Percentiles rank a stretch among this genome's conserved stretches.
These are phyloP conservation scores for Coptodon rendalli DNA, from an alignment of 2,113 vertebrate species.

Conservation along the genomic window DNA sequence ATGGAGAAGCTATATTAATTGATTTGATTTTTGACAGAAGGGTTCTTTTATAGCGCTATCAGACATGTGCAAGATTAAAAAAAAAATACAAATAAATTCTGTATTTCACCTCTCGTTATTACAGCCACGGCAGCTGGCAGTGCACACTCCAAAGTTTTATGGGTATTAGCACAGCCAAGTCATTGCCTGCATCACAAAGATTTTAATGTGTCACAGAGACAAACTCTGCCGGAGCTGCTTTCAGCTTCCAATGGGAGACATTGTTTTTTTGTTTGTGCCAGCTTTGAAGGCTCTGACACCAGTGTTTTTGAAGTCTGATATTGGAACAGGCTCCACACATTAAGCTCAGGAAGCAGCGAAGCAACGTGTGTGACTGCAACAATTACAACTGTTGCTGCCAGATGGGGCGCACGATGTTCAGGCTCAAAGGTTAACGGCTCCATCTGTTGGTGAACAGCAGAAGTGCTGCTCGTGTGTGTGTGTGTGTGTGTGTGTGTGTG, in stretches of 20 bases:
- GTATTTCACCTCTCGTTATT: not conserved
- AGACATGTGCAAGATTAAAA: not conserved
- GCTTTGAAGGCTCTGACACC: conserved; percentile 12
- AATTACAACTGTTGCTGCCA: not conserved
- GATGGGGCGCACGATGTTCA: not conserved
- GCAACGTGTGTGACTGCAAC: conserved; percentile 8
- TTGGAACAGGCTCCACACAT: conserved; percentile 12
- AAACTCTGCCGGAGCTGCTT: not conserved
- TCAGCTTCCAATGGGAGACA: not conserved
- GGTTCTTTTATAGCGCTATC: not conserved
- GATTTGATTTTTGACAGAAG: not conserved
- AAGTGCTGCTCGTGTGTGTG: not conserved
- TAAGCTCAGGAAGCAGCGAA: conserved; percentile 2
- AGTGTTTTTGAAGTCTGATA: conserved; percentile 34
- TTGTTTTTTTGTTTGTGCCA: conserved; percentile 21
- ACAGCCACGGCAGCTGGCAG: not conserved
- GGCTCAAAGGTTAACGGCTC: conserved; percentile 52
- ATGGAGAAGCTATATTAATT: not conserved
- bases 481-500: not conserved
- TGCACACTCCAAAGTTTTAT: not conserved
- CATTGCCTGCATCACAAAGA: not conserved
- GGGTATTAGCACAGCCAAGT: not conserved
- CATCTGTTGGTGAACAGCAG: conserved; percentile 58
- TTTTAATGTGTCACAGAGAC: not conserved
- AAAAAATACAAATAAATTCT: not conserved